phyloP scores from a whole-genome alignment of 2,797 vertebrate genomes.

The Thripadectes ignobilis region DNA sequence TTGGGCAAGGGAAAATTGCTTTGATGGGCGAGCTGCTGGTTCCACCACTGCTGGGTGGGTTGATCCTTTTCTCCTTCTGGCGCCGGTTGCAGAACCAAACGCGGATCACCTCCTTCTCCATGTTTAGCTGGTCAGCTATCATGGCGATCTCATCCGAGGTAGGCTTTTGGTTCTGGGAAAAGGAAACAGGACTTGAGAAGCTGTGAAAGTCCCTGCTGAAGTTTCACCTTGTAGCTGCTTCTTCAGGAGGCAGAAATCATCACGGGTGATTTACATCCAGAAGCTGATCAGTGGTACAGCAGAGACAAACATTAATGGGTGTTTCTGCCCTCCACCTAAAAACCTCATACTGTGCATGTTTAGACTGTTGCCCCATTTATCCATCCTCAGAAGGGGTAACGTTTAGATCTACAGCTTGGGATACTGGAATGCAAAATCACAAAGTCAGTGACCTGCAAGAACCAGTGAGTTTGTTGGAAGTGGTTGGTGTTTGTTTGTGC shows the following conservation, averaged over 20 bases:
- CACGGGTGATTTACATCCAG: not conserved
- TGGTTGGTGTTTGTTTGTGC: not conserved
- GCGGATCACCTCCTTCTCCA: constrained; percentile 99
- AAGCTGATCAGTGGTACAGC: not conserved
- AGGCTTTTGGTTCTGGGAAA: constrained; percentile 99
- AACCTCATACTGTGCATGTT: not conserved
- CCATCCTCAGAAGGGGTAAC: not conserved
- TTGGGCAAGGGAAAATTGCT: constrained; percentile 92
- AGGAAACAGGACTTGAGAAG: not conserved
- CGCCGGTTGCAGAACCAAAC: constrained; percentile 99
- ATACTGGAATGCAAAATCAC: not conserved
- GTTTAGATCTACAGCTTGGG: not conserved
- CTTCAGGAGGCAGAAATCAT: not conserved
- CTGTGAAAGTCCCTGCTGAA: not conserved
- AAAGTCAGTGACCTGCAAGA: not conserved
- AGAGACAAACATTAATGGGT: not conserved
- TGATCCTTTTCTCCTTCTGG: constrained; percentile 98
- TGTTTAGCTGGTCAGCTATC: constrained; percentile 99
- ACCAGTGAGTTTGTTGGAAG: not conserved
- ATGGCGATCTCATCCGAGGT: constrained; percentile 99
- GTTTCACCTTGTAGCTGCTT: not conserved
- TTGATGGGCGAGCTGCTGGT: constrained; percentile 92
- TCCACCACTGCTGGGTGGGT: constrained; percentile 93
- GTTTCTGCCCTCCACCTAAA: not conserved
- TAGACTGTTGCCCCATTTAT: not conserved